Conservation (phyloP, 2,797 vertebrate species). For the Muscicapa comitata region DNA sequence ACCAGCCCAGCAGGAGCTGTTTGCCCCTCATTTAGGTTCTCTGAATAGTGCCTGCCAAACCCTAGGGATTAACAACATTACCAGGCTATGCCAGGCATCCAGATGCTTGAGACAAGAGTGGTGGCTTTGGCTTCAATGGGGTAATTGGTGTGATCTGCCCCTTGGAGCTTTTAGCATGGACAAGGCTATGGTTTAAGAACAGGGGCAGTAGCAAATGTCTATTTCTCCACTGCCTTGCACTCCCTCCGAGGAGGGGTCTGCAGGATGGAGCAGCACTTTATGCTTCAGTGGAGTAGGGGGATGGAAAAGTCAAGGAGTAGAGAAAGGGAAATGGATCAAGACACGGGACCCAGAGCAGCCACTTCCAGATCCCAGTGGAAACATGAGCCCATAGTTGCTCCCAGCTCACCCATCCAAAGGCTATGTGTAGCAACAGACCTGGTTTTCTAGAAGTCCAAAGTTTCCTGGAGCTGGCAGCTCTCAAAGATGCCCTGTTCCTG, state of each 20-base stretch:
- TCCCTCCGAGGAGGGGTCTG: background rate
- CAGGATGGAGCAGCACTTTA: background rate
- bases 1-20: background rate
- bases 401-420: background rate
- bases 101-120: background rate
- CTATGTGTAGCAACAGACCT: background rate
- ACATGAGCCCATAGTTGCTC: fast-evolving
- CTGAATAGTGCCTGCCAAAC: background rate
- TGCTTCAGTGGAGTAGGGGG: background rate
- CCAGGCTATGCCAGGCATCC: fast-evolving
- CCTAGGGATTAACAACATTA: fast-evolving
- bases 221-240: background rate
- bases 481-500: fast-evolving
- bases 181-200: background rate
- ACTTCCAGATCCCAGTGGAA: background rate
- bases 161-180: background rate
- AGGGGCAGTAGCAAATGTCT: background rate
- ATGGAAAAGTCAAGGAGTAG: background rate
- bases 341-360: background rate
- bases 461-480: background rate
- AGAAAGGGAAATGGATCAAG: background rate
- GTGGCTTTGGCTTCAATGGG: background rate
- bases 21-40: background rate
- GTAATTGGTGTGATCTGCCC: background rate
- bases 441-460: background rate